Base-by-base conservation (phyloP, 2,888 invertebrate species). In the Dolomedes plantarius region DNA sequence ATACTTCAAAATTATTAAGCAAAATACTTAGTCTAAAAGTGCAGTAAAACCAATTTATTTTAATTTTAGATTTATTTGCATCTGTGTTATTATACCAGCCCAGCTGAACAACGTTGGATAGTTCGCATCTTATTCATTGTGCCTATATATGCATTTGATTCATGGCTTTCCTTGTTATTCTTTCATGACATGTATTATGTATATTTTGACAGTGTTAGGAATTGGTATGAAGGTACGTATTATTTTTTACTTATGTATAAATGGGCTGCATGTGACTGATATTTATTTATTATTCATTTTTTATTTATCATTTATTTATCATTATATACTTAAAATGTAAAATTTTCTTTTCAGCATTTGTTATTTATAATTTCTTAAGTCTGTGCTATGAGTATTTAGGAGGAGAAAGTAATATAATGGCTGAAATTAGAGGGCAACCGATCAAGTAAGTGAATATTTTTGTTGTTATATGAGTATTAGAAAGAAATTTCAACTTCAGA, bases 321-420 rank as follows among this genome's bases (percentile, higher is more conserved):
- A n/a, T 13, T 28, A 28, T 28, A 28, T 28, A 28, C 28, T 28
- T 28, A 28, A 2, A n/a, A n/a, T n/a, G n/a, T n/a, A n/a, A n/a
- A n/a, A n/a, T n/a, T n/a, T 29, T 3, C 65, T 65, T 65, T 65
- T 16, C 31, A 93, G 99, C 99, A 77, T 99, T 99, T 94, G 99
- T 99, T 92, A 99, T 99, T 93, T 99, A 99, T 94, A 99, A 97
- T 92, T 99, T 99, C 93, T 93, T 99, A 90, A 98, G 98, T 87
- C 94, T 99, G 82, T 99, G 99, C 93, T 99, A 99, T 92, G 99
- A 99, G 93, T 99, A 99, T 93, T 94, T 99, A 90, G 99, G 99
- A 82, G 99, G 99, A 65, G 99, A 99, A 92, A 98, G 99, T 56
- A 98, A 98, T 92, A 99, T 99, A 88, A 99, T 99, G 99, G 96